phyloP scores from a whole-genome alignment of 2,888 invertebrate species.

The Agonum fuliginosum region DNA sequence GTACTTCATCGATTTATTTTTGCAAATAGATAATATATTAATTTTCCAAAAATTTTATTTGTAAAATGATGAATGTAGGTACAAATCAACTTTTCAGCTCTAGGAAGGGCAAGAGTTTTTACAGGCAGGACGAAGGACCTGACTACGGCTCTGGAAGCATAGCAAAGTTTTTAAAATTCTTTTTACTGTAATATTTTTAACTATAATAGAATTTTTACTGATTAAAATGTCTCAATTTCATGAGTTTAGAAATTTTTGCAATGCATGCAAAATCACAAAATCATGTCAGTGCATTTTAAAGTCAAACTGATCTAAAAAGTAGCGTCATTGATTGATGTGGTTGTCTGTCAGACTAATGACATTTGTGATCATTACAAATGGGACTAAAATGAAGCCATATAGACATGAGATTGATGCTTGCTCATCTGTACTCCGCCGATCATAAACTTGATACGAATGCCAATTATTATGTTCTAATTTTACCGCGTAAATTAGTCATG shows the following conservation, averaged over 20 bases:
- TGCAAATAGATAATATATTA: no score
- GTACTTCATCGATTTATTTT: no score
- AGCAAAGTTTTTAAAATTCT: neutral
- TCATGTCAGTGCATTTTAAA: neutral
- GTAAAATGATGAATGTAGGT: no score
- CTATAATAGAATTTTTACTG: no score
- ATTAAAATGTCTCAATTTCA: no score
- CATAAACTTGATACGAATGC: constrained; percentile 16
- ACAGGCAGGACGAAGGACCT: no score
- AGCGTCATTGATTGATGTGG: constrained; percentile 19
- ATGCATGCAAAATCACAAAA: neutral
- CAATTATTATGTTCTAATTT: neutral
- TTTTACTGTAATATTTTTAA: neutral
- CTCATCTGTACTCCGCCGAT: neutral
- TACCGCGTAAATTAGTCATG: neutral
- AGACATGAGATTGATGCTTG: neutral
- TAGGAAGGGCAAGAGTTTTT: no score
- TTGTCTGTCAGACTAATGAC: constrained; percentile 19
- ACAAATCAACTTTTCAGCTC: no score
- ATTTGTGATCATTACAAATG: constrained; percentile 30
- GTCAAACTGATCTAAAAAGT: neutral
- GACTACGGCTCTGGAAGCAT: no score
- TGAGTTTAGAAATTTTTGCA: no score
- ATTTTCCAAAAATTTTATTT: no score
- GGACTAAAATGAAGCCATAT: constrained; percentile 5